Evolutionary conservation across 37 sponge, comb jelly and placozoan genomes (phyloP).

Genomic region (Tethya wilhelma): DNA sequence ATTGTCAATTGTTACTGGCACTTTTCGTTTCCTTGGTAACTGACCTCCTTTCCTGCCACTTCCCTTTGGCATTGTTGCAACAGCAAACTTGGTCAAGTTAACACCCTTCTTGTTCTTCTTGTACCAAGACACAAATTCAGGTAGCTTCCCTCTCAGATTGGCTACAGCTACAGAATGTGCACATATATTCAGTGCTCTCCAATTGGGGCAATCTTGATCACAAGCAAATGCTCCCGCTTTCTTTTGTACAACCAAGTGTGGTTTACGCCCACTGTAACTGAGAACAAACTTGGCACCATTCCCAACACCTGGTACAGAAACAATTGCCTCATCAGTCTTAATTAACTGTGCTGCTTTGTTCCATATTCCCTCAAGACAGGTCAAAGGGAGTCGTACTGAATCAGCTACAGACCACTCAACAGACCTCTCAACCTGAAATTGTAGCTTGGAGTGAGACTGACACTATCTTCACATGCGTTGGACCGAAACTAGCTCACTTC

Average conservation of each 20-base stretch:
- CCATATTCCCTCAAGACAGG: slow-evolving; percentile 51
- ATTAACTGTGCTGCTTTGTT: slow-evolving; percentile 47
- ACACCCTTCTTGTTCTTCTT: neutral
- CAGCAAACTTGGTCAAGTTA: slow-evolving; percentile 30
- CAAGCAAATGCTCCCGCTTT: neutral
- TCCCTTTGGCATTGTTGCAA: slow-evolving; percentile 26
- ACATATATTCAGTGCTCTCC: neutral
- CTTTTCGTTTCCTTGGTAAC: neutral
- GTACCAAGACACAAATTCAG: neutral
- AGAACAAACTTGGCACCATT: slow-evolving; percentile 26
- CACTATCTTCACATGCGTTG: too few species aligned
- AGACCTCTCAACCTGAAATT: slow-evolving; percentile 13
- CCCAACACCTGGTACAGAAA: slow-evolving; percentile 17
- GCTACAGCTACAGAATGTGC: neutral
- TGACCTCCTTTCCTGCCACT: neutral
- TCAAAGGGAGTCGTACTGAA: slow-evolving; percentile 12
- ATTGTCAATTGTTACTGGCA: neutral
- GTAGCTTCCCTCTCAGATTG: neutral
- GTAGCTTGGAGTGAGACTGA: neutral
- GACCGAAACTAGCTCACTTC: too few species aligned
- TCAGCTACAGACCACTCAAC: too few species aligned
- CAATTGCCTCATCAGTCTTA: slow-evolving; percentile 27
- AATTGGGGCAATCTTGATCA: neutral
- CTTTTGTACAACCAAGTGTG: neutral
- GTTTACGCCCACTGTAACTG: slow-evolving; percentile 6